Evolutionary conservation across 2,113 vertebrate genomes (phyloP), one percentile per base, ranked within the genome.

Genomic region (Pampusana beccarii): DNA sequence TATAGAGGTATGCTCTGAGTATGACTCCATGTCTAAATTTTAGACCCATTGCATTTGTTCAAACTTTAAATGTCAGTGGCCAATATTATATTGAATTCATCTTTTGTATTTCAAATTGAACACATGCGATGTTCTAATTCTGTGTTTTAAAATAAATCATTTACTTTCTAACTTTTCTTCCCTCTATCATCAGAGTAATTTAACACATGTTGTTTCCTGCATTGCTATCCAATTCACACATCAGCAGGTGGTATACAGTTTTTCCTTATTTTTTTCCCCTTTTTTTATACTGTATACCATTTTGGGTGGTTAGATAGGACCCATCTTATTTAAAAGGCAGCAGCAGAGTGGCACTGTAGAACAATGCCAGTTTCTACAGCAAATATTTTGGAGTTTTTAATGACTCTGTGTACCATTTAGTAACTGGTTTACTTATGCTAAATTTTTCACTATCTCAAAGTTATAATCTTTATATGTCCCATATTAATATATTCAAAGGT

Each of bases 181-280:
- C 54, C 92, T 77, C 71, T 86, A 94, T 85, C 85, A 93, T 94
- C 91, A 89, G 88, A 93, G 83, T 81, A 94, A 96, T 96, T 96
- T 93, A 96, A 95, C 96, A 97, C 95, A 88, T 94, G 77, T 92
- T 5, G 0, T 92, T 96, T 93, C 93, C 93, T 92, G 92, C 90
- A 80, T 66, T 69, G 91, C 84, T 92, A 96, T 95, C 96, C 95
- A 97, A 97, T 97, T 96, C 96, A 96, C 96, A 95, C 95, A 93
- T 91, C 93, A 92, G 96, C 95, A 96, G 95, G 96, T 94, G 91
- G 92, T 91, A 94, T 54, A 87, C 50, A 91, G 34, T 95, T 96
- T 93, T 93, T 95, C 54, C 44, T 80, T 54, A 38, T 86, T 88
- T 88, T 42, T 44, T 10, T 2, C 9, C 53, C 80, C 65, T 18